Conservation (phyloP, 2,797 vertebrate genomes). For the Sebastes hubbsi region DNA sequence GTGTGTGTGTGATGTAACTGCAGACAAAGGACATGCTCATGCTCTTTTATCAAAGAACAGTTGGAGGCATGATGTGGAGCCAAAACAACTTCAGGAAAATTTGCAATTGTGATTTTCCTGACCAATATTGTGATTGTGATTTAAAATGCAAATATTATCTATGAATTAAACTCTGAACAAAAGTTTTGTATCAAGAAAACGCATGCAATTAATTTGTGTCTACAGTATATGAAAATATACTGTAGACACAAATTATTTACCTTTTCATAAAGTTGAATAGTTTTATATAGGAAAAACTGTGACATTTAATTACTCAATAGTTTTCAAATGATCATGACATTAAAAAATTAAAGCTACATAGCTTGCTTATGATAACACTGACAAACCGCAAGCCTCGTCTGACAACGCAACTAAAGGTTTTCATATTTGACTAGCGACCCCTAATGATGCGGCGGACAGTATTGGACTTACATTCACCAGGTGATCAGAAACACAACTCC, state of each 20-base stretch:
- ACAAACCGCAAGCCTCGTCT: neutral
- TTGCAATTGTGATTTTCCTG: neutral
- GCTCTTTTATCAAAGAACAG: neutral
- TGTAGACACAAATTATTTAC: neutral
- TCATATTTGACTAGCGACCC: neutral
- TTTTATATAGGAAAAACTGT: neutral
- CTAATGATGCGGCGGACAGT: neutral
- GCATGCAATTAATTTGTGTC: neutral
- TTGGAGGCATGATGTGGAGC: neutral
- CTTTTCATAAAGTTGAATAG: neutral
- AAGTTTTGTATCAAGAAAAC: neutral
- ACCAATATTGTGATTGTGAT: neutral
- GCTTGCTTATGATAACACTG: neutral
- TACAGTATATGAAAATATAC: neutral
- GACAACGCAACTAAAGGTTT: neutral
- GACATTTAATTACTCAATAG: neutral
- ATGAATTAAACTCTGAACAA: neutral
- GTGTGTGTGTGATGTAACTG: neutral
- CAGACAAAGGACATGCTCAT: neutral
- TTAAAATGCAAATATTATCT: neutral
- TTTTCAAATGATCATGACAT: neutral
- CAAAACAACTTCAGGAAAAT: neutral
- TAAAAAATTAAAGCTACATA: neutral
- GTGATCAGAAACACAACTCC: neutral
- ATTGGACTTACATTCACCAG: neutral